These are phyloP conservation scores for Drosophila aldrichi DNA, from an alignment of 2,888 invertebrate genomes.

Conservation along the genomic window DNA sequence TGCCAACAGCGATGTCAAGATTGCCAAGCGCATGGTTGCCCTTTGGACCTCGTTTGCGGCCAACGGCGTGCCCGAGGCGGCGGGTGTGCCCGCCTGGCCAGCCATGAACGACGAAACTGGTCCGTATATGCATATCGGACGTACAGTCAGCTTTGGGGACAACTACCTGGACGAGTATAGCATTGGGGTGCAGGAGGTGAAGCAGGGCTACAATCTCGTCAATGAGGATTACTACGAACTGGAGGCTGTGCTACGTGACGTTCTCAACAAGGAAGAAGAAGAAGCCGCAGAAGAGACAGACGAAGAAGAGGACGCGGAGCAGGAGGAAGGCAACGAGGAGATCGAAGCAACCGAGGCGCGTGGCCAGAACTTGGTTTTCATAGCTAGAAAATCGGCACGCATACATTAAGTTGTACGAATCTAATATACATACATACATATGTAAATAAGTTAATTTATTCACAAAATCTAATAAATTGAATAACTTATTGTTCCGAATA, in stretches of 20 bases:
- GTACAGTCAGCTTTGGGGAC: slow-evolving; percentile 72
- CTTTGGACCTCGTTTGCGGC: slow-evolving; percentile 85
- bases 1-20: slow-evolving; percentile 83
- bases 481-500: slow-evolving; percentile 6
- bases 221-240: slow-evolving; percentile 82
- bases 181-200: slow-evolving; percentile 76
- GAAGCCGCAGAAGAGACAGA: slow-evolving; percentile 16
- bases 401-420: background rate
- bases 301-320: slow-evolving; percentile 38
- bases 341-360: slow-evolving; percentile 50
- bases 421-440: background rate
- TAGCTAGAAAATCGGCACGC: slow-evolving; percentile 62
- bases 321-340: slow-evolving; percentile 34
- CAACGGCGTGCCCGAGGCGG: slow-evolving; percentile 79
- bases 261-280: slow-evolving; percentile 20
- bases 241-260: slow-evolving; percentile 53
- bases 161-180: slow-evolving; percentile 83
- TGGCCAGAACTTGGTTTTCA: slow-evolving; percentile 66
- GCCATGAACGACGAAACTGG: slow-evolving; percentile 82
- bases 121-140: slow-evolving; percentile 83
- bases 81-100: slow-evolving; percentile 80
- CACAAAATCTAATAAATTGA: background rate
- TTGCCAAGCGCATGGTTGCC: slow-evolving; percentile 86
- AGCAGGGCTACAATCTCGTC: slow-evolving; percentile 76
- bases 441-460: background rate